Evolutionary conservation across 2,113 vertebrate species (phyloP).

Genomic region (Dendropsophus ebraccatus): DNA sequence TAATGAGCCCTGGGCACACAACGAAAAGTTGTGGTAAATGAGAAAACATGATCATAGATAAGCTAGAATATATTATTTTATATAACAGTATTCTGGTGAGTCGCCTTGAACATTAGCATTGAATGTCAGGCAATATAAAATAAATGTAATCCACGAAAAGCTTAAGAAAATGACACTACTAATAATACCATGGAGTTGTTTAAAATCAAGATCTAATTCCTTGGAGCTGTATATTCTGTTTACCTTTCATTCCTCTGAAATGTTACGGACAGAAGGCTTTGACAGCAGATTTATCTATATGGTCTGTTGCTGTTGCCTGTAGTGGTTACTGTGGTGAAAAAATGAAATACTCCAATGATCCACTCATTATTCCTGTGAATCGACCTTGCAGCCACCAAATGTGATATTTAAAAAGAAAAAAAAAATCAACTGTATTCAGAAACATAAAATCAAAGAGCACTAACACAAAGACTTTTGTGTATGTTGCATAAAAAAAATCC

Average conservation of each 20-base stretch:
- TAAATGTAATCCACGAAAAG: neutral
- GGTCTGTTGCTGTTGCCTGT: conserved; percentile 35
- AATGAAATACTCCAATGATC: conserved; percentile 41
- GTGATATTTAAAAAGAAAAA: conserved; percentile 17
- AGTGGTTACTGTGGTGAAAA: conserved; percentile 39
- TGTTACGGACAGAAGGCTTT: conserved; percentile 34
- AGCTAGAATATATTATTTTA: neutral
- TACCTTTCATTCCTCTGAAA: conserved; percentile 33
- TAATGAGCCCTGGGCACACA: conserved; percentile 10
- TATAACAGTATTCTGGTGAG: no score
- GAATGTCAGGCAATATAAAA: neutral
- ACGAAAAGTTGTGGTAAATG: neutral
- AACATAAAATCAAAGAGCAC: conserved; percentile 1
- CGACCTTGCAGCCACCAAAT: conserved; percentile 35
- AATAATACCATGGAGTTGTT: neutral
- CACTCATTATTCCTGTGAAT: conserved; percentile 49
- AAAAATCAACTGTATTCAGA: neutral
- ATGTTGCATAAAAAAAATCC: neutral
- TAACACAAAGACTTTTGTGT: no score
- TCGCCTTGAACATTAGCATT: neutral
- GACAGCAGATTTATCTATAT: conserved; percentile 45
- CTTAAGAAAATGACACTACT: neutral
- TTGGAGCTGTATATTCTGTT: conserved; percentile 11
- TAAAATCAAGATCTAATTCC: conserved; percentile 19
- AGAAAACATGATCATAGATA: conserved; percentile 7